These are phyloP conservation scores for Anhinga rufa DNA, from an alignment of 2,113 vertebrate species.

Conservation along the genomic window DNA sequence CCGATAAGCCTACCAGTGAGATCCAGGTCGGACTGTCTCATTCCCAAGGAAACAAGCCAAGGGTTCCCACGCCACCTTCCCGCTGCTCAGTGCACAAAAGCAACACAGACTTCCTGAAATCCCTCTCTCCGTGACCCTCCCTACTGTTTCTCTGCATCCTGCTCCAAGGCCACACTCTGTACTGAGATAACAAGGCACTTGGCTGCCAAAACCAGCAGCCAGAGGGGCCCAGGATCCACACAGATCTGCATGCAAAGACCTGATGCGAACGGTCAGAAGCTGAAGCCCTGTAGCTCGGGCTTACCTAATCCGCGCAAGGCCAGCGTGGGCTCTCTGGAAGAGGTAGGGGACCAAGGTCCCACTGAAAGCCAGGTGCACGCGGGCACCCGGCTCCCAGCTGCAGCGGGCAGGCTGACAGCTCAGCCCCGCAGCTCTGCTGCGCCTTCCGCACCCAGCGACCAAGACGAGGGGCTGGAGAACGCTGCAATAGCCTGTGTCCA, in stretches of 20 bases:
- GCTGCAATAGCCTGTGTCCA: rapidly evolving
- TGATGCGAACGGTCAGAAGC: neutral
- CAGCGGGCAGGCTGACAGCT: neutral
- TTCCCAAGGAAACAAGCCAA: slow-evolving; percentile 25
- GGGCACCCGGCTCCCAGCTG: neutral
- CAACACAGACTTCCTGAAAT: slow-evolving; percentile 9
- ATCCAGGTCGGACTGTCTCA: neutral
- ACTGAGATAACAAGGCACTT: neutral
- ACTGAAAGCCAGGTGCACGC: neutral
- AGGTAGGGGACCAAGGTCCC: neutral
- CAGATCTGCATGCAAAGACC: neutral
- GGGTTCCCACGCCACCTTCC: slow-evolving; percentile 36
- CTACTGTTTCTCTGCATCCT: neutral
- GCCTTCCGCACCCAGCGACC: rapidly evolving
- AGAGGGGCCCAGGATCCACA: neutral
- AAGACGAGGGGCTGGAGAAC: rapidly evolving
- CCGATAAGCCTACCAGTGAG: neutral
- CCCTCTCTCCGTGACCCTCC: neutral
- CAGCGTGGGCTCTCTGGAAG: neutral
- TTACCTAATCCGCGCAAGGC: neutral
- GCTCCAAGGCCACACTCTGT: neutral
- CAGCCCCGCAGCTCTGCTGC: neutral
- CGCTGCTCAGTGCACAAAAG: neutral
- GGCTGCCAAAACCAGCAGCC: slow-evolving; percentile 27
- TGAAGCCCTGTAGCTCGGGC: neutral